Evolutionary conservation across 2,797 vertebrate genomes (phyloP).

Genomic region (Parauchenoglanis punctatus): DNA sequence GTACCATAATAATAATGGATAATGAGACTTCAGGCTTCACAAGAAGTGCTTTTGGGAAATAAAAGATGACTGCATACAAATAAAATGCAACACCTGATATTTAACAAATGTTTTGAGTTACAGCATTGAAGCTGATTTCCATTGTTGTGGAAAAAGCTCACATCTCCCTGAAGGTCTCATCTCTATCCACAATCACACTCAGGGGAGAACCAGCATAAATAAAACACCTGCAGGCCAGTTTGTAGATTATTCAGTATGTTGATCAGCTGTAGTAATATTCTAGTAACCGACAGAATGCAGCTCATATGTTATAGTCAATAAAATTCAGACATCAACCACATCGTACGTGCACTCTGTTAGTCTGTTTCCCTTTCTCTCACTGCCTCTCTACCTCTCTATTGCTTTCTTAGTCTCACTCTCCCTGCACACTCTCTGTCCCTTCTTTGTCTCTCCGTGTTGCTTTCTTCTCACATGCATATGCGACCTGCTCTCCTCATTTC

Average conservation of each 20-base stretch:
- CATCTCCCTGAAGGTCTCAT: constrained; percentile 15
- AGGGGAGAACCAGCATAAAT: constrained; percentile 12
- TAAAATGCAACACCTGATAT: not conserved
- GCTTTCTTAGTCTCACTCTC: not conserved
- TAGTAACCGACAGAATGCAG: not conserved
- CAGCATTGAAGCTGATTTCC: not conserved
- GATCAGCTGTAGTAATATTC: not conserved
- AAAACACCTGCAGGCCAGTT: constrained; percentile 34
- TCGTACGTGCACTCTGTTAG: not conserved
- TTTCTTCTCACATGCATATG: constrained; percentile 16
- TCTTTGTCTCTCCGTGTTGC: constrained; percentile 19
- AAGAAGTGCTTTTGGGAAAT: not conserved
- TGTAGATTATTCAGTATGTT: constrained; percentile 17
- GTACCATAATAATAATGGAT: not conserved
- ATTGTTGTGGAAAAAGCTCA: constrained; percentile 27
- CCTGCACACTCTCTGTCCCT: not conserved
- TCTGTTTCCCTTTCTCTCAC: not conserved
- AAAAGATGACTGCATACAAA: not conserved
- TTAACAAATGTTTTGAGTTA: constrained; percentile 1
- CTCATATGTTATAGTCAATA: not conserved
- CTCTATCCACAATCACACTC: constrained; percentile 18
- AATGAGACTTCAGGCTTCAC: not conserved
- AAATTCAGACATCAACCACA: not conserved
- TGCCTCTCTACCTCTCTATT: not conserved
- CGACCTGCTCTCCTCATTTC: constrained; percentile 47